Base-by-base conservation (phyloP, 1,140 invertebrate genomes). In the Brachionus koreanus region DNA sequence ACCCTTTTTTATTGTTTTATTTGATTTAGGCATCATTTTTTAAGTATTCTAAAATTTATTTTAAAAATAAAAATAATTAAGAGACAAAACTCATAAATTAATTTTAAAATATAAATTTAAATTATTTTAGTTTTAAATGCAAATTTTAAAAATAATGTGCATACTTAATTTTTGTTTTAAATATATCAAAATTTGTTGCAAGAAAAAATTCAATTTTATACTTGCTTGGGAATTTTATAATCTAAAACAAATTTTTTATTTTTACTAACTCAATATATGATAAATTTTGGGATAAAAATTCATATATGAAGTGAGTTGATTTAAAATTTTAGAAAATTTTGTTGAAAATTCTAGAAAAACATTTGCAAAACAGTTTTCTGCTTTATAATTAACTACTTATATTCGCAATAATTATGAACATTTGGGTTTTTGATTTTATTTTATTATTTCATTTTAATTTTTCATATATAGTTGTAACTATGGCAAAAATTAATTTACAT, bases 1-100 rank as follows among this genome's bases (percentile, higher is more conserved):
- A 74, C 69, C 69, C 43, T 74, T 74, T 46, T 74, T 74, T 23
- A 74, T 74, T 46, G 43, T 74, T 29, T 74, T 74, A 46, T 43
- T 74, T 5, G 39, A 43, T 74, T 74, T 74, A 25, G 69, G 69
- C 69, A 74, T 43, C 69, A 74, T 74, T 74, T 74, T 74, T 74
- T 9, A 19, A 16, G 13, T 35, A 35, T 69, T 69, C 37, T 69
- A 69, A 19, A 37, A 37, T 37, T 29, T 29, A 29, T 29, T 29
- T 29, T 29, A 29, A 29, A 16, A 39, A 23, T 10, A 69, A 42
- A 57, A 57, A 42, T 10, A 42, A 7, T 42, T 42, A 19, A 19
- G 9, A 57, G 9, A 25, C 2, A 57, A 23, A 57, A 19, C 9
- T 67, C n/a, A 35, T 10, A 67, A 67, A 35, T 67, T 25, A 35